A percentile compares a stretch with the other conserved stretches of the same genome.
These are phyloP conservation scores for Dichetophora obliterata DNA, from an alignment of 2,888 invertebrate genomes.

Conservation along the genomic window DNA sequence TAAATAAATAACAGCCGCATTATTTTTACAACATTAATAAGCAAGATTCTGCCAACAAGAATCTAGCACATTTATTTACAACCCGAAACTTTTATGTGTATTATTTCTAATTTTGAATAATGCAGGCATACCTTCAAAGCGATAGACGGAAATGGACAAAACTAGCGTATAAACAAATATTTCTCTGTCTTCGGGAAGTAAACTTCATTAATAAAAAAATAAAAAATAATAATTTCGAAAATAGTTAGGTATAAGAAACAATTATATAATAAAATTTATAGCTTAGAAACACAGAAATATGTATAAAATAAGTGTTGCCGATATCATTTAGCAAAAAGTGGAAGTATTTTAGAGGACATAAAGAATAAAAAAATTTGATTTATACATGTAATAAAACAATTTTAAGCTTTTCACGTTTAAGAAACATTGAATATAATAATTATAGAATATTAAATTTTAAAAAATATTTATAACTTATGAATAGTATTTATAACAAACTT, in stretches of 20 bases:
- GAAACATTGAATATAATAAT: constrained; percentile 58
- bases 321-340: constrained; percentile 12
- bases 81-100: no score
- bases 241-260: no score
- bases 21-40: no score
- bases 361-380: neutral
- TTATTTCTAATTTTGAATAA: no score
- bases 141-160: no score
- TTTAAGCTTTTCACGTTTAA: constrained; percentile 65
- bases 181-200: no score
- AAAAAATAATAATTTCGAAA: neutral
- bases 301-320: neutral
- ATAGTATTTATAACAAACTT: constrained; percentile 12
- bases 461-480: neutral
- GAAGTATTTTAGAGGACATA: neutral
- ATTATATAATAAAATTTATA: neutral
- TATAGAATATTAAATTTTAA: constrained; percentile 22
- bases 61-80: no score
- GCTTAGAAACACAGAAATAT: neutral
- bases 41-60: no score
- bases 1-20: no score
- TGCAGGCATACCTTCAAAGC: no score
- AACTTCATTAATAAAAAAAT: neutral
- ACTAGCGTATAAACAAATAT: no score
- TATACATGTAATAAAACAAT: constrained; percentile 1